Conservation (phyloP, 2,888 invertebrate species). For the Macrosiphum euphorbiae region DNA sequence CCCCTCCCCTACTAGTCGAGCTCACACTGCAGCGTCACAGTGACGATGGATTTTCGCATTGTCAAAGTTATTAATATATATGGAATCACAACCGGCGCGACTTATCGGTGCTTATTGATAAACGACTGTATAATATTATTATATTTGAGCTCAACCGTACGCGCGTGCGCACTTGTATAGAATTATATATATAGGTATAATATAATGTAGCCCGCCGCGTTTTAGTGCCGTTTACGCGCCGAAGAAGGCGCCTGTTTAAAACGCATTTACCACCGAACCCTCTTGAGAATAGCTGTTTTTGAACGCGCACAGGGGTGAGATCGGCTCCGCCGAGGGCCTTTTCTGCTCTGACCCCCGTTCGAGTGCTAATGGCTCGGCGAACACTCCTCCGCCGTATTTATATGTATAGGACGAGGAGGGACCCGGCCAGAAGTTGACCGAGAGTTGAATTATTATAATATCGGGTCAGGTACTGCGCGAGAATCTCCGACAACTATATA, state of each 20-base stretch:
- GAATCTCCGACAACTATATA: slow-evolving; percentile 8
- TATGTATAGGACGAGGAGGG: not conserved
- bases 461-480: slow-evolving; percentile 37
- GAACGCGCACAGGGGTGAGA: slow-evolving; percentile 36
- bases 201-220: not conserved
- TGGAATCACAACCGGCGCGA: not conserved
- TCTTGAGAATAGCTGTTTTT: slow-evolving; percentile 56
- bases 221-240: slow-evolving; percentile 26
- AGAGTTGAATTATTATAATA: slow-evolving; percentile 52
- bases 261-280: slow-evolving; percentile 52
- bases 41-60: not conserved
- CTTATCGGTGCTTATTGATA: not conserved
- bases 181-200: not conserved
- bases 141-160: not conserved
- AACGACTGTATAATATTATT: not conserved
- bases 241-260: slow-evolving; percentile 56
- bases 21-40: not conserved
- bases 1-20: no score
- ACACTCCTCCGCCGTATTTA: not conserved
- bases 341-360: slow-evolving; percentile 43
- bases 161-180: not conserved
- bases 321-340: slow-evolving; percentile 45
- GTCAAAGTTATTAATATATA: not conserved
- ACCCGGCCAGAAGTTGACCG: slow-evolving; percentile 43
- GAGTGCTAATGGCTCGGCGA: slow-evolving; percentile 61